A percentile compares a stretch with the other conserved stretches of the same genome.
Conservation (phyloP, 2,888 invertebrate genomes). For the Chrysolina americana region DNA sequence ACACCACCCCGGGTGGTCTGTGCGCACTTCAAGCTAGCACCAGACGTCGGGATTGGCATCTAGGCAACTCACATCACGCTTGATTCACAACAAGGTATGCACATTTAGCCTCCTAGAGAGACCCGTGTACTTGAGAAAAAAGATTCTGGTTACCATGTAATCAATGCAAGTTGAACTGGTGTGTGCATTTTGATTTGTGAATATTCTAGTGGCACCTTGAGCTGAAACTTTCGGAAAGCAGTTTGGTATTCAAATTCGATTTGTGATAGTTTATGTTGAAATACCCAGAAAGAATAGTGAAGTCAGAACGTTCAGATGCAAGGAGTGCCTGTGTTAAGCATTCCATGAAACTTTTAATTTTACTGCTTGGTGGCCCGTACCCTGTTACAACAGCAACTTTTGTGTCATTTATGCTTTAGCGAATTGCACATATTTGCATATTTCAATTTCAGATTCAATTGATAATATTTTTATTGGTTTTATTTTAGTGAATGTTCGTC, state of each 20-base stretch:
- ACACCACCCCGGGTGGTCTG: too few relatives aligned
- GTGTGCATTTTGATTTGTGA: too few relatives aligned
- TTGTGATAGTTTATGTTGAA: neutral
- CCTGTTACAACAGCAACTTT: too few relatives aligned
- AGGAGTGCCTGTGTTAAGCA: neutral
- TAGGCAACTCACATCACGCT: too few relatives aligned
- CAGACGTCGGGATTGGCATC: too few relatives aligned
- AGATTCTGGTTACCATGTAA: too few relatives aligned
- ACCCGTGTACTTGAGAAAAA: too few relatives aligned
- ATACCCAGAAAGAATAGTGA: neutral
- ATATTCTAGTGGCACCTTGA: too few relatives aligned
- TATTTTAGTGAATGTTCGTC: neutral
- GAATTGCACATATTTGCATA: slow-evolving; percentile 1
- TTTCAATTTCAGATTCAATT: neutral
- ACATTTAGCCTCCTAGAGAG: too few relatives aligned
- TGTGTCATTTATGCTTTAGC: neutral
- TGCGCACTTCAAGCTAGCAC: too few relatives aligned
- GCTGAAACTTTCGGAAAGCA: neutral
- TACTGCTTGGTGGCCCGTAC: neutral
- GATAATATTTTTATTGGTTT: neutral
- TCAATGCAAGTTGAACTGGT: too few relatives aligned
- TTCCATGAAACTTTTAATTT: neutral
- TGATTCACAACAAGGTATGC: too few relatives aligned
- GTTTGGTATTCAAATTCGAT: neutral
- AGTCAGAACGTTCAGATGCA: neutral